phyloP scores from a whole-genome alignment of 2,888 invertebrate genomes.

The Athalia rosae region DNA sequence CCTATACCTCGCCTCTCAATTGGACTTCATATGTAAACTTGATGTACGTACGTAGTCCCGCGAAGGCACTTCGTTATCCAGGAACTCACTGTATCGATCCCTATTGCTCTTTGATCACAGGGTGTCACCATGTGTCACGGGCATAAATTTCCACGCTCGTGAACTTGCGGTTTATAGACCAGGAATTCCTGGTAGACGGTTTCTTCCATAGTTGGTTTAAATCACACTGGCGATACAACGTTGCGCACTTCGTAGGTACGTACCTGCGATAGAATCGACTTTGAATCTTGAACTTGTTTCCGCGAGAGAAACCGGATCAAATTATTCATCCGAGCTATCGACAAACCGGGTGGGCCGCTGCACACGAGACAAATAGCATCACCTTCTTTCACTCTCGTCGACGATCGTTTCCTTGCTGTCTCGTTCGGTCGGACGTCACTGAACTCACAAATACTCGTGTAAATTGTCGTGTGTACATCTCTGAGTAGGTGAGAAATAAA shows the following conservation, averaged over 20 bases:
- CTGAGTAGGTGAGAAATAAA: not conserved
- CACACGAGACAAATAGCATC: constrained; percentile 29
- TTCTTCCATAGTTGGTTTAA: not conserved
- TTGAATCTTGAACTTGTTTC: constrained; percentile 24
- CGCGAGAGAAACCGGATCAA: constrained; percentile 7
- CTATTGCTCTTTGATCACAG: not conserved
- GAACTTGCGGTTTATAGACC: not conserved
- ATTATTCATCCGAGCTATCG: not conserved
- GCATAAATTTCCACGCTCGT: not conserved
- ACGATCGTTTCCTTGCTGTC: constrained; percentile 17
- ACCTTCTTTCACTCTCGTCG: constrained; percentile 33
- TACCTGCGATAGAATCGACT: not conserved
- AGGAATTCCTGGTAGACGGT: constrained; percentile 7
- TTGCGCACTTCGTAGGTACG: constrained; percentile 1
- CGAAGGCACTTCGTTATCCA: not conserved
- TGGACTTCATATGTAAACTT: not conserved
- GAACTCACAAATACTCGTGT: not conserved
- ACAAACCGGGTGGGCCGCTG: constrained; percentile 30
- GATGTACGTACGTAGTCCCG: not conserved
- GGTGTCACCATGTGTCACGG: not conserved
- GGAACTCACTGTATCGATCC: not conserved
- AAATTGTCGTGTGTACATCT: not conserved
- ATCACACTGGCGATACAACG: not conserved
- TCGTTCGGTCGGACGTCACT: constrained; percentile 11
- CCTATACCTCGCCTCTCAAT: not conserved